Conservation (phyloP, 2,888 invertebrate genomes). For the Cephus nigrinus region DNA sequence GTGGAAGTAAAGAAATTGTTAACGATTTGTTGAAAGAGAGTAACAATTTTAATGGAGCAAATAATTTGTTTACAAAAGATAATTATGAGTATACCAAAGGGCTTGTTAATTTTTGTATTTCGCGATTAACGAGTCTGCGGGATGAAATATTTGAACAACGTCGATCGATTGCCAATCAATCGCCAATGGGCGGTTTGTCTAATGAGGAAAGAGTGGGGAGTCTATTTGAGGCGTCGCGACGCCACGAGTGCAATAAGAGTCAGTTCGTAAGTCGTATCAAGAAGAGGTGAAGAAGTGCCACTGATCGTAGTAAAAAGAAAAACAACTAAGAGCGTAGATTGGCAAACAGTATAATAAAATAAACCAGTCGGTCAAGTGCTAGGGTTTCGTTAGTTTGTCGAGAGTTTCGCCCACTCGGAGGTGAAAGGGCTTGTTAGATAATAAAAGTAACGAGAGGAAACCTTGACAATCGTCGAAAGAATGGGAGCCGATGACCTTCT, state of each 20-base stretch:
- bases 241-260: conserved; percentile 53
- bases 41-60: background rate
- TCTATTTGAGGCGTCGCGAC: conserved; percentile 61
- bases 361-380: background rate
- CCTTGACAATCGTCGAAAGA: conserved; percentile 11
- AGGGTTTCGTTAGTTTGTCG: background rate
- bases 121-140: background rate
- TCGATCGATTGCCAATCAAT: conserved; percentile 53
- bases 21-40: background rate
- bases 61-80: background rate
- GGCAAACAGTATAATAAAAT: conserved; percentile 20
- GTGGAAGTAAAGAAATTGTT: background rate
- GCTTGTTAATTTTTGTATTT: background rate
- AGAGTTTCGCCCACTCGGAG: background rate
- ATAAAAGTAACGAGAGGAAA: conserved; percentile 10
- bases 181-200: conserved; percentile 51
- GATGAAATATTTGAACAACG: conserved; percentile 21
- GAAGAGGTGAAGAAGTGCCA: conserved; percentile 37
- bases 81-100: background rate
- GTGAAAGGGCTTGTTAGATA: background rate
- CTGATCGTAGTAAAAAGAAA: conserved; percentile 4
- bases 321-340: conserved; percentile 27
- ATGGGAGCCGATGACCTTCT: conserved; percentile 72
- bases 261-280: conserved; percentile 54
- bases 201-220: conserved; percentile 53